Percentiles rank a stretch among this genome's conserved stretches.
phyloP scores from a whole-genome alignment of 1,140 invertebrate species.

The Apis cerana region DNA sequence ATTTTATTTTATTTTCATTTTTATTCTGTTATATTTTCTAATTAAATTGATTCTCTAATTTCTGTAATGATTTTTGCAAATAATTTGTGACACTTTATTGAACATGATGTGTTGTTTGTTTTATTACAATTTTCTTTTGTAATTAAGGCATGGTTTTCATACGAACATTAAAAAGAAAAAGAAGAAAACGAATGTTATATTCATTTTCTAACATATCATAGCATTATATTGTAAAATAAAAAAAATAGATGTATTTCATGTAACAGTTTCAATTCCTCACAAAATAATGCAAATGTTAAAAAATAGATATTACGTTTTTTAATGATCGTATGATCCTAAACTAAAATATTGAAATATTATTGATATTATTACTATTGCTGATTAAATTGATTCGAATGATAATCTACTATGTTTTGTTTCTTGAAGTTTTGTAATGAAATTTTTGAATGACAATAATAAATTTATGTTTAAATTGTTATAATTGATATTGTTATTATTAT shows the following conservation, averaged over 20 bases:
- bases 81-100: too few species aligned
- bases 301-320: too few species aligned
- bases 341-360: neutral
- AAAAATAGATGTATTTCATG: too few species aligned
- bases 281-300: too few species aligned
- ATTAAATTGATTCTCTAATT: neutral
- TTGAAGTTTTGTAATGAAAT: neutral
- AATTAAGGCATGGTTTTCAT: too few species aligned
- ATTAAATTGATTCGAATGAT: neutral
- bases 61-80: neutral
- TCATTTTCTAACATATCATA: too few species aligned
- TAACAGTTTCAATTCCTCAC: too few species aligned
- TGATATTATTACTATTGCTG: neutral
- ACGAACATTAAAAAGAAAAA: too few species aligned
- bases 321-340: neutral
- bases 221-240: too few species aligned
- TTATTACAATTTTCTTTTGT: neutral
- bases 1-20: neutral
- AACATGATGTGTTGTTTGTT: neutral
- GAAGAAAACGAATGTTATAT: too few species aligned
- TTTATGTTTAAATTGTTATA: neutral
- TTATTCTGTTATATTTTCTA: neutral
- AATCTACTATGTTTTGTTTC: neutral
- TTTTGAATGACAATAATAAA: conserved; percentile 1
- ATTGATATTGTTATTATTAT: conserved; percentile 4